These are phyloP conservation scores for Gymnogyps californianus DNA, from an alignment of 2,113 vertebrate genomes.

Conservation along the genomic window DNA sequence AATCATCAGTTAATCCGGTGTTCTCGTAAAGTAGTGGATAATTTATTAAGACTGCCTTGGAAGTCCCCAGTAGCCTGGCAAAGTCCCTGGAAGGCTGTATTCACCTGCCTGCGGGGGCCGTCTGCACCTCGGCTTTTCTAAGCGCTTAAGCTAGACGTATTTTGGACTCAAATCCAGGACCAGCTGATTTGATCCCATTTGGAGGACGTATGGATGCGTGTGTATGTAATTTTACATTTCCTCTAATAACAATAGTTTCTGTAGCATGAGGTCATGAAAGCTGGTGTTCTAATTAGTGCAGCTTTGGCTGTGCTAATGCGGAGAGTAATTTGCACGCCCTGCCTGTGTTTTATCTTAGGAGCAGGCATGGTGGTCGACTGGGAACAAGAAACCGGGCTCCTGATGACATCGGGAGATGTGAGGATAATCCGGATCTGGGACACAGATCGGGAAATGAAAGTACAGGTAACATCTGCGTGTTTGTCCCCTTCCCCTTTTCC, in stretches of 20 bases:
- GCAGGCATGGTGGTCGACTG: slow-evolving; percentile 98
- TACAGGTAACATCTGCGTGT: slow-evolving; percentile 78
- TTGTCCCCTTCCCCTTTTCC: neutral
- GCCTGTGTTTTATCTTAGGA: slow-evolving; percentile 69
- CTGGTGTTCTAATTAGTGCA: neutral
- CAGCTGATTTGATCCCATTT: neutral
- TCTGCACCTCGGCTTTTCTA: neutral
- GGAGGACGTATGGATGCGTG: neutral
- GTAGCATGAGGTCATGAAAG: neutral
- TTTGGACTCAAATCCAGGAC: neutral
- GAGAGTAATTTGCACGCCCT: neutral
- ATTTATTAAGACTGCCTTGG: neutral
- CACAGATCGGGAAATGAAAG: slow-evolving; percentile 94
- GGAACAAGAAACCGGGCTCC: slow-evolving; percentile 95
- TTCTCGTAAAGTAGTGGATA: neutral
- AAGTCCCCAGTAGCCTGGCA: neutral
- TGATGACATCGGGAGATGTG: slow-evolving; percentile 96
- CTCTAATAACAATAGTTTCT: fast-evolving
- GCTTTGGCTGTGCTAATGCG: neutral
- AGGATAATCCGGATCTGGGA: slow-evolving; percentile 96
- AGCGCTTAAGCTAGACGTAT: fast-evolving
- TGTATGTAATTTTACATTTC: neutral
- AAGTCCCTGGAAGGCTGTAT: neutral
- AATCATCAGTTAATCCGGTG: fast-evolving
- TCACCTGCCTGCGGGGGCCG: fast-evolving